Percentiles rank a stretch among this genome's conserved stretches.
phyloP scores from a whole-genome alignment of 2,797 vertebrate genomes.

The Urosaurus nigricauda region DNA sequence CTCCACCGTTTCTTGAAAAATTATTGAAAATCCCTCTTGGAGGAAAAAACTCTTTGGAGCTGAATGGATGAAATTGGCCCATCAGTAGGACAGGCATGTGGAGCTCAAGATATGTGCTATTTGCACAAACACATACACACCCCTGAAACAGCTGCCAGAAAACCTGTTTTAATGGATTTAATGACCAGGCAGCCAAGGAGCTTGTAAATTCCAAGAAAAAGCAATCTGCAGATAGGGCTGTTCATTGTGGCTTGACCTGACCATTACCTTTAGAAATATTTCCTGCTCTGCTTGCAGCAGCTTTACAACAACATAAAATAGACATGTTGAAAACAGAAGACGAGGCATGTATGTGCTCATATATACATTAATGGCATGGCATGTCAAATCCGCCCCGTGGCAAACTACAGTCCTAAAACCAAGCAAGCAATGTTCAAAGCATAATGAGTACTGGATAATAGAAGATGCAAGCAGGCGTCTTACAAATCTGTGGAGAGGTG shows the following conservation, averaged over 20 bases:
- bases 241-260: not conserved
- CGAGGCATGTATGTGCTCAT: no score
- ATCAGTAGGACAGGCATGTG: not conserved
- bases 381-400: no score
- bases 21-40: not conserved
- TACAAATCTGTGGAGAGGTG: no score
- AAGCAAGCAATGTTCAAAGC: not conserved
- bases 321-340: not conserved
- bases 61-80: not conserved
- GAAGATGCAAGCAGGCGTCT: not conserved
- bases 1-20: not conserved
- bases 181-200: not conserved
- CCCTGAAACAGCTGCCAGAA: not conserved
- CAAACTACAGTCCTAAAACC: not conserved
- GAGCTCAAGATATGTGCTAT: not conserved
- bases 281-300: not conserved
- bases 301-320: not conserved
- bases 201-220: not conserved
- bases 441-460: not conserved
- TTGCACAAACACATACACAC: not conserved
- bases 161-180: not conserved
- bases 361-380: no score
- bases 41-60: not conserved
- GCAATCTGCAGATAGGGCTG: not conserved
- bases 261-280: not conserved